phyloP scores from a whole-genome alignment of 1,140 invertebrate genomes.

The Brachystomella parvula region DNA sequence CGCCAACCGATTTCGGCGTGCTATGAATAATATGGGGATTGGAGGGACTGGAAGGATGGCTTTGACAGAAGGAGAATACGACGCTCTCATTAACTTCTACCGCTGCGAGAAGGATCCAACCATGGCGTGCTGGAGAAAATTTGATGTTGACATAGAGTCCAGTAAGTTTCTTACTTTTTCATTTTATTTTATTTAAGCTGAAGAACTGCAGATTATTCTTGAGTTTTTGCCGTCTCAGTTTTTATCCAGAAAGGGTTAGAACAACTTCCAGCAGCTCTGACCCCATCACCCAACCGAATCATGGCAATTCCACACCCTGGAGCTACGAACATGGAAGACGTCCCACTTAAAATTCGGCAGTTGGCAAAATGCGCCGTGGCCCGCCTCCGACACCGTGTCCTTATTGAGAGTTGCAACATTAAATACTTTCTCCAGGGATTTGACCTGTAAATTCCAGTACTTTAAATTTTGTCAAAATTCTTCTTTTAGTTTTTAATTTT shows the following conservation, averaged over 20 bases:
- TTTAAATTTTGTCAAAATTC: background rate
- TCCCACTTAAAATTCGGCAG: conserved; percentile 27
- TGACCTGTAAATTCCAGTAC: conserved; percentile 20
- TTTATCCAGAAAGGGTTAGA: conserved; percentile 36
- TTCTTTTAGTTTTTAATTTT: background rate
- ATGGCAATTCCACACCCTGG: conserved; percentile 24
- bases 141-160: conserved; percentile 36
- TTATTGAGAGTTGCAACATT: conserved; percentile 37
- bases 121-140: conserved; percentile 37
- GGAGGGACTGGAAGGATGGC: conserved; percentile 21
- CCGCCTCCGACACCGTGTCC: conserved; percentile 26
- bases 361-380: conserved; percentile 36
- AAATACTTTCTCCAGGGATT: conserved; percentile 38
- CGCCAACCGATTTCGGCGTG: conserved; percentile 35
- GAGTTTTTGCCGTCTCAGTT: conserved; percentile 17
- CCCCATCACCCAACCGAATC: conserved; percentile 28
- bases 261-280: conserved; percentile 28
- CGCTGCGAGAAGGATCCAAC: conserved; percentile 21
- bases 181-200: background rate
- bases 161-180: conserved; percentile 20
- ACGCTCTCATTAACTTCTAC: conserved; percentile 37
- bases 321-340: conserved; percentile 25
- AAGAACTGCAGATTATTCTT: background rate
- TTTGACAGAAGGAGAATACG: conserved; percentile 33
- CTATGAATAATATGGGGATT: conserved; percentile 30